Evolutionary conservation across 1,140 invertebrate species (phyloP).

Genomic region (Trichomalopsis sarcophagae): DNA sequence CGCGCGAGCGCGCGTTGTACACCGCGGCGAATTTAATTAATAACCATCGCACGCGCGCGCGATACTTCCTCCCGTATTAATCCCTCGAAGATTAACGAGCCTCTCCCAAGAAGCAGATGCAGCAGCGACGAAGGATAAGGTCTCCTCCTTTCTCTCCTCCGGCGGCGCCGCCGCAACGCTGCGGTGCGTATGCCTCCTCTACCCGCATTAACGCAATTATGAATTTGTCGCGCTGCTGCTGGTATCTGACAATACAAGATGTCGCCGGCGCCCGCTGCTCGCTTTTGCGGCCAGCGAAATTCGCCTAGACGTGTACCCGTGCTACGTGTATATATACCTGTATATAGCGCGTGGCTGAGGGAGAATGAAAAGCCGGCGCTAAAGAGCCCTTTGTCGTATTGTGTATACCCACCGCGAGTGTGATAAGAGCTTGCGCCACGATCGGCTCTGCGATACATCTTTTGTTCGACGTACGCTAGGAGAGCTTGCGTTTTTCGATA

Average conservation of each 20-base stretch:
- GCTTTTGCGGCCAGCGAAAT: constrained; percentile 44
- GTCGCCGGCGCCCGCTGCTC: constrained; percentile 45
- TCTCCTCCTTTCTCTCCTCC: constrained; percentile 38
- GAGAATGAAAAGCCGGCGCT: neutral
- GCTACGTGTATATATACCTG: constrained; percentile 39
- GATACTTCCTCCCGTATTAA: constrained; percentile 64
- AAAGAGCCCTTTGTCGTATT: constrained; percentile 26
- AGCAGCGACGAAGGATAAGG: neutral
- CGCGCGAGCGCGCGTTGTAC: neutral
- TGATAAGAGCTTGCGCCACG: neutral
- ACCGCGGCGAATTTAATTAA: constrained; percentile 65
- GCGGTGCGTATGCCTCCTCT: constrained; percentile 57
- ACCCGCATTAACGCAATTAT: constrained; percentile 74
- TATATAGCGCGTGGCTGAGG: neutral
- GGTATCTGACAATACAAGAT: constrained; percentile 69
- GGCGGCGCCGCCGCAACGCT: constrained; percentile 24
- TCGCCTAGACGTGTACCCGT: constrained; percentile 51
- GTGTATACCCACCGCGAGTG: neutral
- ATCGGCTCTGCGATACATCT: neutral
- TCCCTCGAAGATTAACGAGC: constrained; percentile 72
- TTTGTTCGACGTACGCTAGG: neutral
- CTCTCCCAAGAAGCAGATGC: constrained; percentile 24
- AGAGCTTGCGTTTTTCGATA: neutral
- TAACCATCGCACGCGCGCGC: constrained; percentile 67
- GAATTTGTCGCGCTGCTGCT: constrained; percentile 71